These are phyloP conservation scores for Leuciscus idus DNA, from an alignment of 2,113 vertebrate genomes.

Conservation along the genomic window DNA sequence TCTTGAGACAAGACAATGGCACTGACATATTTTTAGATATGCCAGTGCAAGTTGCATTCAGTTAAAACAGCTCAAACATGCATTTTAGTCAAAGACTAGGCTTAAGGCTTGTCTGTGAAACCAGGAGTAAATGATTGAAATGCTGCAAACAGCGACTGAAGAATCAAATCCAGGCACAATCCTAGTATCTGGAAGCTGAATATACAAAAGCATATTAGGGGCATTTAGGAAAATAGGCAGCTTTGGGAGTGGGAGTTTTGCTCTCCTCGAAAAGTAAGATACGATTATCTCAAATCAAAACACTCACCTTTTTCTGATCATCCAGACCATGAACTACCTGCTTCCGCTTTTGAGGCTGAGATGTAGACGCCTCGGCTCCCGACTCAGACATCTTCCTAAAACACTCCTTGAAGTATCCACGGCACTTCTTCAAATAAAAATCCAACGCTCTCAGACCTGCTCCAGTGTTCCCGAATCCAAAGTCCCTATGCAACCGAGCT, in stretches of 20 bases:
- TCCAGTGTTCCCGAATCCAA: constrained; percentile 60
- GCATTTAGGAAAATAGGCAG: background rate
- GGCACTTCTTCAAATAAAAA: constrained; percentile 37
- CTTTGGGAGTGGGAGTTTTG: background rate
- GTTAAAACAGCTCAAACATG: too few relatives aligned
- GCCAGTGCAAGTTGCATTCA: too few relatives aligned
- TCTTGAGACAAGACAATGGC: too few relatives aligned
- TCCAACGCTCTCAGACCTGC: constrained; percentile 57
- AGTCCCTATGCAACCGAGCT: constrained; percentile 56
- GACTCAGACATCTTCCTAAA: constrained; percentile 86
- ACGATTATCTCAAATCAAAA: background rate
- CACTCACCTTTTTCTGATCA: constrained; percentile 97
- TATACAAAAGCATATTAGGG: background rate
- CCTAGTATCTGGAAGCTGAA: background rate
- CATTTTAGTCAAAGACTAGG: too few relatives aligned
- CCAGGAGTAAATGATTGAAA: background rate
- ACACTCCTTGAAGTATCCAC: constrained; percentile 54
- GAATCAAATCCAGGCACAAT: background rate
- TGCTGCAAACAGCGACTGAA: background rate
- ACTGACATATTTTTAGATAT: too few relatives aligned
- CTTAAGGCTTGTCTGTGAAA: too few relatives aligned
- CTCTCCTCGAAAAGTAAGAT: background rate
- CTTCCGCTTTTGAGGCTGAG: constrained; percentile 88
- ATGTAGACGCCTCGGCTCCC: constrained; percentile 83
- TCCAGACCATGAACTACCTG: constrained; percentile 90